Evolutionary conservation across 2,113 vertebrate species (phyloP).

Genomic region (Entosphenus tridentatus): DNA sequence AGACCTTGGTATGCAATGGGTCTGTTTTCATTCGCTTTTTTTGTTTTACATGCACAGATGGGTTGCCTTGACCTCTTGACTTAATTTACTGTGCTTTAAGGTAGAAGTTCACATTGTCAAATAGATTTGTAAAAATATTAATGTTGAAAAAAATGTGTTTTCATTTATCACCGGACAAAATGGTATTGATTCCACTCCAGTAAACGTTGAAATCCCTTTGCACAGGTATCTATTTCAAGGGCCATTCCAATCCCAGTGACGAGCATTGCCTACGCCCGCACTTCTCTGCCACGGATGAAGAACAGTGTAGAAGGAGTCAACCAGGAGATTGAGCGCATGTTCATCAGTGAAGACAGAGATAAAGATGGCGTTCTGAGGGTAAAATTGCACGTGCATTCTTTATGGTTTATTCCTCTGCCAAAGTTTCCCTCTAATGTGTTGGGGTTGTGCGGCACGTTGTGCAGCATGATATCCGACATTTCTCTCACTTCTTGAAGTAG

Average conservation of each 20-base stretch:
- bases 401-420: no score
- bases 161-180: background rate
- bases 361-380: slow-evolving; percentile 78
- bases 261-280: slow-evolving; percentile 16
- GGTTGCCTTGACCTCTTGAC: no score
- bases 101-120: background rate
- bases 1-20: no score
- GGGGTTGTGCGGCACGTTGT: no score
- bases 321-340: slow-evolving; percentile 90
- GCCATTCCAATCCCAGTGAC: slow-evolving; percentile 52
- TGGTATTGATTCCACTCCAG: slow-evolving; percentile 2
- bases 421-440: no score
- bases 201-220: slow-evolving; percentile 4
- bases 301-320: slow-evolving; percentile 94
- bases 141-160: background rate
- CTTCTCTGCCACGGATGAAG: slow-evolving; percentile 1
- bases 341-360: slow-evolving; percentile 75
- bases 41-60: no score
- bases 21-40: no score
- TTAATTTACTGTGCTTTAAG: no score
- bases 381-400: slow-evolving; percentile 16
- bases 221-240: slow-evolving; percentile 72
- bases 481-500: background rate
- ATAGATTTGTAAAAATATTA: background rate
- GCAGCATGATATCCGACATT: no score